Percentiles rank a stretch among this genome's conserved stretches.
These are phyloP conservation scores for Notothenia coriiceps DNA, from an alignment of 2,113 vertebrate genomes.

Conservation along the genomic window DNA sequence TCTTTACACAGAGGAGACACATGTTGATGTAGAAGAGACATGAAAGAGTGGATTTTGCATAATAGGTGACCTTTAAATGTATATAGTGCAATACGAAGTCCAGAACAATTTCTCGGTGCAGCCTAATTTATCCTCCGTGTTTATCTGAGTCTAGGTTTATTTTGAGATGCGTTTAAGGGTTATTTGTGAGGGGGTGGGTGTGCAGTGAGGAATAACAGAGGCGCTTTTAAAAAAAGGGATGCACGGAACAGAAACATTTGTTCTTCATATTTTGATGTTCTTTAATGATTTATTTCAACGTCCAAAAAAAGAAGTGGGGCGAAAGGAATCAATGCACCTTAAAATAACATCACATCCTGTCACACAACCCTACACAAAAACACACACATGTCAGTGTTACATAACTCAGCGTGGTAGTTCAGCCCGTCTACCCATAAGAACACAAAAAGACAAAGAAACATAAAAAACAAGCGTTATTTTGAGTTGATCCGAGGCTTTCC, in stretches of 20 bases:
- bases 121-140: slow-evolving; percentile 19
- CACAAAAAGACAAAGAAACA: background rate
- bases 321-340: slow-evolving; percentile 10
- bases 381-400: slow-evolving; percentile 11
- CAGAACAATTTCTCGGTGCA: background rate
- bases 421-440: background rate
- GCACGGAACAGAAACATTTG: background rate
- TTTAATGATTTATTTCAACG: slow-evolving; percentile 25
- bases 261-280: slow-evolving; percentile 8
- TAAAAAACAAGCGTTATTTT: background rate
- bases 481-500: background rate
- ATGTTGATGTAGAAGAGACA: too few relatives aligned
- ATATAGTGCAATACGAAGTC: too few relatives aligned
- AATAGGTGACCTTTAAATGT: background rate
- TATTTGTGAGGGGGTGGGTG: slow-evolving; percentile 1
- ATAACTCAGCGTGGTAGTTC: background rate
- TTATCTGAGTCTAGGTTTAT: slow-evolving; percentile 20
- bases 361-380: background rate
- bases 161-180: slow-evolving; percentile 13
- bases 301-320: background rate
- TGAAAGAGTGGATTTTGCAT: too few relatives aligned
- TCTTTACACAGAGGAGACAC: too few relatives aligned
- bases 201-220: slow-evolving; percentile 10
- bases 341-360: slow-evolving; percentile 11
- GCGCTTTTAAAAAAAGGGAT: background rate